A percentile compares a stretch with the other conserved stretches of the same genome.
Conservation (phyloP, 2,797 vertebrate species). For the Paratrypauchen microcephalus region DNA sequence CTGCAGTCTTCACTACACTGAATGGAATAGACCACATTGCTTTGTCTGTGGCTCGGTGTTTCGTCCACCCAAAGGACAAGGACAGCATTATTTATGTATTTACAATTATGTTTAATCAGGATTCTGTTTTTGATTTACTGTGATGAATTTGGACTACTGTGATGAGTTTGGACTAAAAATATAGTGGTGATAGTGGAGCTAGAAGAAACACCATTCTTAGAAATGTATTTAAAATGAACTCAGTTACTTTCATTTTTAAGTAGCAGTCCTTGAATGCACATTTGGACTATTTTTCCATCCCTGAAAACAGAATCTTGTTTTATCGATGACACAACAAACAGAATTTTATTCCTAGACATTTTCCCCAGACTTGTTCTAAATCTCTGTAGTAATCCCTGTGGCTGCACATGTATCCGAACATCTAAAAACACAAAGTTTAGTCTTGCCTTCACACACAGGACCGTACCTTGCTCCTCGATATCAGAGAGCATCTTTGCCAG, state of each 20-base stretch:
- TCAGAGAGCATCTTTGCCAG: constrained; percentile 71
- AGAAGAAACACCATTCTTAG: not conserved
- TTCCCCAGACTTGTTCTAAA: constrained; percentile 17
- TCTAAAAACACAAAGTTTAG: not conserved
- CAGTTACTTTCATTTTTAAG: not conserved
- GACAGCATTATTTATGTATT: too few relatives aligned
- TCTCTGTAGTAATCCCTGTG: constrained; percentile 37
- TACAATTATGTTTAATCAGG: too few relatives aligned
- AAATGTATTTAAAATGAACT: constrained; percentile 4
- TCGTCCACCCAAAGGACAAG: too few relatives aligned
- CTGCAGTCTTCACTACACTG: too few relatives aligned
- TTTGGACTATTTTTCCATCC: not conserved
- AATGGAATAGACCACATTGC: too few relatives aligned
- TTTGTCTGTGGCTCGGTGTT: too few relatives aligned
- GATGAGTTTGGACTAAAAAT: not conserved
- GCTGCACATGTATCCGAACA: constrained; percentile 23
- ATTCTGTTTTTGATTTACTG: not conserved
- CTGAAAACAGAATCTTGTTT: constrained; percentile 9
- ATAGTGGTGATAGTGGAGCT: not conserved
- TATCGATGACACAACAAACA: constrained; percentile 16
- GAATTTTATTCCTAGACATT: constrained; percentile 11
- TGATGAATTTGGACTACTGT: not conserved
- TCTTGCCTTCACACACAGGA: constrained; percentile 15
- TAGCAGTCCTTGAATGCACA: not conserved
- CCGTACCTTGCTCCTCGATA: constrained; percentile 72